Conservation (phyloP, 2,888 invertebrate genomes). For the Cryptocheilus praepositus region DNA sequence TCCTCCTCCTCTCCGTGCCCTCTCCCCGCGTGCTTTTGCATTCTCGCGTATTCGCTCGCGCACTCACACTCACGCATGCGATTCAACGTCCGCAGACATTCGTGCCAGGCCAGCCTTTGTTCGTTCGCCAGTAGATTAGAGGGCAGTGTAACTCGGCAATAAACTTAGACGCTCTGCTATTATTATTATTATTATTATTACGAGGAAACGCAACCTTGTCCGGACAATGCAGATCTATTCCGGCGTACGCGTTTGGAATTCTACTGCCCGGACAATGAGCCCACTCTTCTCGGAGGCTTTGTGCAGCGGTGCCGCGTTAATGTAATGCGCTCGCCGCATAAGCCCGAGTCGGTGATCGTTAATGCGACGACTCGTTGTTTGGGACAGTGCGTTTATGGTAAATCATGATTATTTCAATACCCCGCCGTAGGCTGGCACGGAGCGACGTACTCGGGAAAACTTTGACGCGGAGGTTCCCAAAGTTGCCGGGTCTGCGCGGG, state of each 20-base stretch:
- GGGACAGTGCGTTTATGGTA: too few relatives aligned
- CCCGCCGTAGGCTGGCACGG: conserved; percentile 17
- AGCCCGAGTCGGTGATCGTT: too few relatives aligned
- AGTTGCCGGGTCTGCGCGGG: too few relatives aligned
- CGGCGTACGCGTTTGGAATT: conserved; percentile 1
- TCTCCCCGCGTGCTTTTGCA: too few relatives aligned
- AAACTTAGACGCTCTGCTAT: conserved; percentile 26
- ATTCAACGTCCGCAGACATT: neutral
- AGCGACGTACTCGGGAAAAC: too few relatives aligned
- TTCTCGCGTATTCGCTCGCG: too few relatives aligned
- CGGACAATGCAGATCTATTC: conserved; percentile 15
- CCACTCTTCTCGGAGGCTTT: too few relatives aligned
- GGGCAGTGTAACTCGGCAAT: conserved; percentile 30
- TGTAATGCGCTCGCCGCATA: too few relatives aligned
- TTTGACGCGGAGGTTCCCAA: too few relatives aligned
- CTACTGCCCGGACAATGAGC: conserved; percentile 1
- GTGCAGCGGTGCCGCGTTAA: too few relatives aligned
- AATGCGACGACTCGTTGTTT: too few relatives aligned
- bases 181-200: conserved; percentile 34
- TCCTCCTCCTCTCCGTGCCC: neutral
- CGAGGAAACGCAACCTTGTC: conserved; percentile 15
- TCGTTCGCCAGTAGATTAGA: conserved; percentile 37
- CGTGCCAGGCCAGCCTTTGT: conserved; percentile 25
- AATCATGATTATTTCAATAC: conserved; percentile 4
- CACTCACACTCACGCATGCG: neutral